Base-by-base conservation (phyloP, 2,888 invertebrate species). In the Leucozona laternaria region DNA sequence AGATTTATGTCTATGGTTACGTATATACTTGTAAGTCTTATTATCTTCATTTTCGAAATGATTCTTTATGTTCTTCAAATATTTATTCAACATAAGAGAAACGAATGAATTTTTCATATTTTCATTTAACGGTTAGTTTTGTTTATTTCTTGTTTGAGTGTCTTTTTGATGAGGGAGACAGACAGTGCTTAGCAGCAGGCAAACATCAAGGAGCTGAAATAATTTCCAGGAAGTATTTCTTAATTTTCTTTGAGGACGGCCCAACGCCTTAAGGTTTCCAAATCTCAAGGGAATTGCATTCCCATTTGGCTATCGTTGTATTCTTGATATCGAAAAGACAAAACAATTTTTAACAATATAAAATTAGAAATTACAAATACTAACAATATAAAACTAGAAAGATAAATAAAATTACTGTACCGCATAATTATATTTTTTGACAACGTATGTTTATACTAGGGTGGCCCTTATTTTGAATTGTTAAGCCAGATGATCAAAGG, bases 81-180 rank as follows among this genome's bases (percentile, higher is more conserved):
- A 80, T 80, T 80, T 53, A 75, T 60, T 25, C 25, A 53, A 68
- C 43, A 68, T 68, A 64, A 58, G 17, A 68, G 66, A 40, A 50
- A 28, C 13, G 79, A 13, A 79, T 79, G 40, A 79, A 75, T 68
- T 53, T 75, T 75, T 79, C 58, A 79, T 68, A 20, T 66, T n/a
- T n/a, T 43, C 17, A 34, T 58, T 58, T 45, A 7, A 57, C 28
- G 25, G 25, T 55, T 53, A n/a, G 5, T 1, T 53, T 53, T 17
- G 48, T 17, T 11, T 55, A 1, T 8, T 15, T 5, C 10, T 8
- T 15, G n/a, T 28, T 28, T 28, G 3, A 4, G 11, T 11, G 10
- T 10, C 0, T 20, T 20, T 48, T 48, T 20, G 10, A 48, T 11
- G 10, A 48, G 48, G 11, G n/a, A n/a, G n/a, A n/a, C n/a, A n/a